Base-by-base conservation (phyloP, 2,797 vertebrate species). In the Gambusia yucatana region DNA sequence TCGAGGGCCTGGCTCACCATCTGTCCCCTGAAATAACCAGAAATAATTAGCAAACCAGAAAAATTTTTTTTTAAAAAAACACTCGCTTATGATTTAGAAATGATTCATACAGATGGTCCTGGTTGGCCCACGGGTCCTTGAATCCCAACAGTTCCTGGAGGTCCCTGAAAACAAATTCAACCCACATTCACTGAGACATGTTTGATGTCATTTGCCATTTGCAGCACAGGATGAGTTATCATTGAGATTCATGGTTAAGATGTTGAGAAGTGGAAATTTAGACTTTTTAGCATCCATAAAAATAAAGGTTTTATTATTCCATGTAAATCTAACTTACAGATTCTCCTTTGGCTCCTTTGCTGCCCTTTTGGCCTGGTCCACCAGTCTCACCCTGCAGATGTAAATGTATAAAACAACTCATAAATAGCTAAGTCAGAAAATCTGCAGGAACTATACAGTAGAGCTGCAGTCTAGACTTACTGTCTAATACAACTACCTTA, bases 331-430 rank as follows among this genome's bases (percentile, higher is more conserved):
- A 59, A 96, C 97, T 97, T 91, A 98, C 98, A 77, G 70, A 30
- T 59, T 99, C 97, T 73, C 98, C 98, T 91, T 97, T 98, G 89
- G 97, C 97, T 0, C 98, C 98, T 95, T 97, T 98, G 93, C 96
- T 96, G 81, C 98, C 97, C 82, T 99, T 99, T 91, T 98, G 97
- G 0, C 98, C 98, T 0, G 96, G 95, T 61, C 94, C 93, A 46
- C 98, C 98, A 59, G 94, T 93, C 63, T 99, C 98, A 4, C 98
- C 98, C 98, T 99, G 65, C 43, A 30, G 76, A 86, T 22, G 74
- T 8, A 84, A 78, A 59, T 6, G 28, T 47, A 75, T 47, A 39
- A 33, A 69, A 22, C 16, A 16, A 78, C 47, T 82, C 4, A 76
- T 28, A 33, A 44, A 83, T 28, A 71, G 63, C 30, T 46, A 9